Evolutionary conservation across 2,113 vertebrate species (phyloP), one percentile per base, ranked within the genome.

Genomic region (Ciconia maguari): DNA sequence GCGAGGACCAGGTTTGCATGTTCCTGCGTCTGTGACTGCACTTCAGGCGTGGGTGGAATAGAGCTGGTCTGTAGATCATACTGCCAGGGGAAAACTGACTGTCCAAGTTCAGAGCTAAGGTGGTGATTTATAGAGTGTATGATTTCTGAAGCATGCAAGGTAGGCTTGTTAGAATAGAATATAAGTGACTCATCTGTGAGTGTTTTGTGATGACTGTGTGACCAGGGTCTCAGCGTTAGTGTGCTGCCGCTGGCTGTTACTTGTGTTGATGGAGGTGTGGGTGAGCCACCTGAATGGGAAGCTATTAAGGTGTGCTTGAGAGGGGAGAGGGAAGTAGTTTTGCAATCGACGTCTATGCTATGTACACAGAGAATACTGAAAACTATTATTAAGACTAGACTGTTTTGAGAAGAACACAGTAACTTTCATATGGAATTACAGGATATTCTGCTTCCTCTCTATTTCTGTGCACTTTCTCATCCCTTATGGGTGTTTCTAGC

Each of bases 331-430:
- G 36, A 58, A 13, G 11, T 14, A 18, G 48, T 16, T 62, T 44
- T 57, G 51, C 26, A 13, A 6, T 44, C 2, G 1, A 4, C 38
- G 46, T 44, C 24, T 36, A 0, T 58, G 38, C 44, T 0, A 0
- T 38, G 42, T 77, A 25, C 27, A 9, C 32, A 42, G 14, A 49
- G n/a, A 34, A 62, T 49, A 36, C n/a, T 14, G 38, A 41, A 21
- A 38, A 10, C 34, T 71, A 34, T 44, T 54, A 13, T 3, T 34
- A 36, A n/a, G 48, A 15, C 51, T 16, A 49, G 49, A 13, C 44
- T 20, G 22, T 57, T 84, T 83, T 58, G 30, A 46, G 58, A 84
- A 68, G n/a, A n/a, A 17, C 15, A 16, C 22, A 21, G 36, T 17
- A 32, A 16, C 6, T 55, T 60, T 7, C 21, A 5, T 18, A 16